Evolutionary conservation across 1,140 invertebrate genomes (phyloP).

Genomic region (Aphis craccivora): DNA sequence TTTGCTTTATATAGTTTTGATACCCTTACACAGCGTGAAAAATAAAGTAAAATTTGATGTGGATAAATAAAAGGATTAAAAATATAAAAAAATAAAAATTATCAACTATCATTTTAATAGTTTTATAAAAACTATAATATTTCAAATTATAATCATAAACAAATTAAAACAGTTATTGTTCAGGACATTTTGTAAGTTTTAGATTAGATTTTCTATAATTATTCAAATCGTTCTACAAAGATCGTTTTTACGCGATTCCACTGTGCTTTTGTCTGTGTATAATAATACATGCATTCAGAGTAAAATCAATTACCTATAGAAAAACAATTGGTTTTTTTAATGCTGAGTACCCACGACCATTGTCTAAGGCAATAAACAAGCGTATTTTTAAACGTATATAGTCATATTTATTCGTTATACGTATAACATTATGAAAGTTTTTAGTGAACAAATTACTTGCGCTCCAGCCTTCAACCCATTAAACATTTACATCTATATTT

Average conservation of each 20-base stretch:
- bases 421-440: not conserved
- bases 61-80: too few relatives aligned
- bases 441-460: not conserved
- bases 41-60: not conserved
- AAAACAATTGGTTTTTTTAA: not conserved
- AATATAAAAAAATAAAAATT: not conserved
- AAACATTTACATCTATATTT: not conserved
- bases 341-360: not conserved
- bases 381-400: slow-evolving; percentile 3
- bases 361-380: not conserved
- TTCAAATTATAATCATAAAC: not conserved
- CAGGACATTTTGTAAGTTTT: not conserved
- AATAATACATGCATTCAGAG: not conserved
- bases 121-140: not conserved
- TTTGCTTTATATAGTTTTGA: not conserved
- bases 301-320: not conserved
- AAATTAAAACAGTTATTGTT: not conserved
- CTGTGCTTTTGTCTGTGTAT: not conserved
- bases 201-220: not conserved
- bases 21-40: not conserved
- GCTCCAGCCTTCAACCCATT: not conserved
- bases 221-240: not conserved
- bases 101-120: not conserved
- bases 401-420: not conserved
- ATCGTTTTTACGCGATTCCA: not conserved